Percentiles rank a stretch among this genome's conserved stretches.
Evolutionary conservation across 1,140 invertebrate genomes (phyloP).

Genomic region (Eriosoma lanigerum): DNA sequence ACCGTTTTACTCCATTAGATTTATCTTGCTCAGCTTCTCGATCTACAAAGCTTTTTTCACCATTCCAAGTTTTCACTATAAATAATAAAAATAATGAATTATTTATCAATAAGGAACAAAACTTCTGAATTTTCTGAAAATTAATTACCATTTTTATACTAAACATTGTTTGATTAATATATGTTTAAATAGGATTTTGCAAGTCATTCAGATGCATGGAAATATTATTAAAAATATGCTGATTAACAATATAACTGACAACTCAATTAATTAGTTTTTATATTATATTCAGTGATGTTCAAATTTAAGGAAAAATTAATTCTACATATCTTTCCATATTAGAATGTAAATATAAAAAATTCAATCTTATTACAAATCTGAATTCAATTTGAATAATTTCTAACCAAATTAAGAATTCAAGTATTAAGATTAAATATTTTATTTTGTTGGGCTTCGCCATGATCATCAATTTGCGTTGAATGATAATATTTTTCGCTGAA

Average conservation of each 20-base stretch:
- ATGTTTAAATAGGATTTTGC: constrained; percentile 18
- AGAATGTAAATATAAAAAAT: background rate
- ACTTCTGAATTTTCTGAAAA: background rate
- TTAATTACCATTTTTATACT: constrained; percentile 15
- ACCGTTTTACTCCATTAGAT: constrained; percentile 49
- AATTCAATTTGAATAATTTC: background rate
- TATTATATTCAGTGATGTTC: background rate
- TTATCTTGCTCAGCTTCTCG: constrained; percentile 53
- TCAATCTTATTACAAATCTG: no score
- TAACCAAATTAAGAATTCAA: background rate
- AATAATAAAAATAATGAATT: background rate
- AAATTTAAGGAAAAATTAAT: background rate
- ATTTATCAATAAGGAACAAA: constrained; percentile 6
- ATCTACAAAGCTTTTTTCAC: constrained; percentile 53
- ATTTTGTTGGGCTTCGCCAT: background rate
- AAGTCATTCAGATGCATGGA: background rate
- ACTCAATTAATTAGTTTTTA: background rate
- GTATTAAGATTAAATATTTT: background rate
- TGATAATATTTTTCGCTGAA: background rate
- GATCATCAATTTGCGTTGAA: constrained; percentile 4
- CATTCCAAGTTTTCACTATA: constrained; percentile 55
- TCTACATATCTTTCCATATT: background rate
- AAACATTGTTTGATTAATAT: background rate
- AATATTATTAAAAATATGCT: background rate
- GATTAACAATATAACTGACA: background rate